phyloP scores from a whole-genome alignment of 2,888 invertebrate genomes.

The Meta bourneti region DNA sequence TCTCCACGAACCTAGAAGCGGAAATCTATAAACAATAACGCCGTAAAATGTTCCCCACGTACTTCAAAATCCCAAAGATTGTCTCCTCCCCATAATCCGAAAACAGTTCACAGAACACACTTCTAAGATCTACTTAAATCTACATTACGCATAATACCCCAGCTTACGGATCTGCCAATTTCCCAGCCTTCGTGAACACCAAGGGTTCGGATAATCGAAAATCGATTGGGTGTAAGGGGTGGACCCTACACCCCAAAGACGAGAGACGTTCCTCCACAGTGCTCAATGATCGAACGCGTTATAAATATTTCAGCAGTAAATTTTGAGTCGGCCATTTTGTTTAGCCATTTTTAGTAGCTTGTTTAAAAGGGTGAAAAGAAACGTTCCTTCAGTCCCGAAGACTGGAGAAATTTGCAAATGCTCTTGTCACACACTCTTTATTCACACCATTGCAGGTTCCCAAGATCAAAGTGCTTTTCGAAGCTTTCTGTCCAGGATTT shows the following conservation, averaged over 20 bases:
- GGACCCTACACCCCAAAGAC: neutral
- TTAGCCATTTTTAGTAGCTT: neutral
- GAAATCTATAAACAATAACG: too few species aligned
- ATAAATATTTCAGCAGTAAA: conserved; percentile 53
- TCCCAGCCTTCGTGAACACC: neutral
- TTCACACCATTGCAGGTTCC: too few species aligned
- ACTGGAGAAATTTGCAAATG: too few species aligned
- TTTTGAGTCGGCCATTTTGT: conserved; percentile 11
- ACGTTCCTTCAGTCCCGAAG: too few species aligned
- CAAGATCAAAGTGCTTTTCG: too few species aligned
- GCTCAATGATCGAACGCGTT: conserved; percentile 45
- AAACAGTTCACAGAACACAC: neutral
- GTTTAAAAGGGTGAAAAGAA: neutral
- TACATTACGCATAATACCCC: neutral
- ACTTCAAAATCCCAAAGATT: neutral
- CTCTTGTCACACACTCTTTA: too few species aligned
- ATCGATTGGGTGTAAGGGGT: conserved; percentile 7
- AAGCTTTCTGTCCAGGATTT: too few species aligned
- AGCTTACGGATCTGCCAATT: neutral
- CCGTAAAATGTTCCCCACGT: too few species aligned
- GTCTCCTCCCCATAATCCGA: neutral
- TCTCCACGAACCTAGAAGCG: too few species aligned
- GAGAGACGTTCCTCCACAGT: conserved; percentile 1
- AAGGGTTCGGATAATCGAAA: neutral
- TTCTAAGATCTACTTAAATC: neutral